phyloP scores from a whole-genome alignment of 2,113 vertebrate genomes.

The Perca flavescens region DNA sequence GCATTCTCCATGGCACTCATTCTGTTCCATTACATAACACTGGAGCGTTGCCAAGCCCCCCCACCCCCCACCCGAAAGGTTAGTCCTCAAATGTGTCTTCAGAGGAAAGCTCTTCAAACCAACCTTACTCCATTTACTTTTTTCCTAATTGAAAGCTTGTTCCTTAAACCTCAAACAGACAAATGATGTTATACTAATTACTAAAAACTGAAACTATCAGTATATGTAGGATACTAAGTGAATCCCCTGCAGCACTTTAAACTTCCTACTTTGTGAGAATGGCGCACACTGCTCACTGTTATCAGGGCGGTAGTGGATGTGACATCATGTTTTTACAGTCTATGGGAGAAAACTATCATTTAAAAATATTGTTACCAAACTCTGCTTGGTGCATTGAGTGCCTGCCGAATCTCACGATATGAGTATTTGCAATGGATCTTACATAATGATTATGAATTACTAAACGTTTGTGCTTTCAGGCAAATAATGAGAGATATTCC shows the following conservation, averaged over 20 bases:
- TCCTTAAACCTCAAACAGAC: not conserved
- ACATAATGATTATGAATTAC: not conserved
- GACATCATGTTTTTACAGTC: not conserved
- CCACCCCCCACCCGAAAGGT: too few species aligned
- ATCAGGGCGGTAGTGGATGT: too few species aligned
- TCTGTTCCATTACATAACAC: conserved; percentile 40
- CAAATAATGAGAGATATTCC: not conserved
- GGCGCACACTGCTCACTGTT: too few species aligned
- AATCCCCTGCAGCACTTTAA: too few species aligned
- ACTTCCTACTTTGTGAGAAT: too few species aligned
- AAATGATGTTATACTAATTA: not conserved
- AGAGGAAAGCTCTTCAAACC: not conserved
- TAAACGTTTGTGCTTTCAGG: not conserved
- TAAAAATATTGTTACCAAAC: not conserved
- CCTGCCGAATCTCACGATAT: not conserved
- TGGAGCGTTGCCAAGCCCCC: conserved; percentile 4
- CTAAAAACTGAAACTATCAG: not conserved
- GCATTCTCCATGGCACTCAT: not conserved
- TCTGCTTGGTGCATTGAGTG: not conserved
- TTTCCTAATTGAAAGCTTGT: not conserved
- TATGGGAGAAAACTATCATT: too few species aligned
- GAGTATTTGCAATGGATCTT: rapidly evolving
- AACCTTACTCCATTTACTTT: not conserved
- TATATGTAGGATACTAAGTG: too few species aligned
- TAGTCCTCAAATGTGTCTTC: not conserved